Evolutionary conservation across 2,113 vertebrate species (phyloP), one percentile per base, ranked within the genome.

Genomic region (Phrynosoma blainvillii): DNA sequence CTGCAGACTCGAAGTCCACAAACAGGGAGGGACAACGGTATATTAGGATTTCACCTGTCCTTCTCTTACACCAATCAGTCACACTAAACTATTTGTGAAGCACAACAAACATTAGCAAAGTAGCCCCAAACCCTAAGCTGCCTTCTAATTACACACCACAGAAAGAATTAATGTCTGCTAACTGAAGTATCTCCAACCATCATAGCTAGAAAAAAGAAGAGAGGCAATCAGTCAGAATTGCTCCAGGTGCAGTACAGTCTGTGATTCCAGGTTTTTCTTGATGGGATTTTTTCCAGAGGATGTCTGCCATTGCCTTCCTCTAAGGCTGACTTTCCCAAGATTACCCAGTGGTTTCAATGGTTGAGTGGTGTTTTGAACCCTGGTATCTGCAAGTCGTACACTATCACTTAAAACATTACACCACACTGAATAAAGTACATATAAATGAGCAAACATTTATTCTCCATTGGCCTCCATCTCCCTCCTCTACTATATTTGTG

Each of bases 151-250:
- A 68, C 59, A 54, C 36, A 91, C 68, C 74, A 90, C 1, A 83
- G 32, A 92, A 93, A 93, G 77, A 74, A 81, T 68, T 85, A 90
- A n/a, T 73, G 5, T 65, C 89, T 74, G 75, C 78, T 70, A 82
- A 16, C 42, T 62, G 88, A 84, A 88, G 25, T 86, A 82, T 80
- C 56, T 85, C 85, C 89, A 85, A 42, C 84, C 84, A 77, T 12
- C 76, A 77, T 5, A 7, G 80, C 40, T 21, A 62, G 82, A 68
- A 65, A 27, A 80, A 40, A 84, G 21, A 66, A 66, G 65, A 66
- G 47, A 42, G 83, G 83, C 76, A 73, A 79, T 71, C 81, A 94
- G 79, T 78, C 85, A 83, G 84, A 82, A 86, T 87, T 86, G 78
- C 84, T 73, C 73, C 47, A 84, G 40, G 10, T 82, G 71, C 76